Percentiles rank a stretch among this genome's conserved stretches.
Conservation (phyloP, 2,113 vertebrate genomes). For the Sceloporus undulatus region DNA sequence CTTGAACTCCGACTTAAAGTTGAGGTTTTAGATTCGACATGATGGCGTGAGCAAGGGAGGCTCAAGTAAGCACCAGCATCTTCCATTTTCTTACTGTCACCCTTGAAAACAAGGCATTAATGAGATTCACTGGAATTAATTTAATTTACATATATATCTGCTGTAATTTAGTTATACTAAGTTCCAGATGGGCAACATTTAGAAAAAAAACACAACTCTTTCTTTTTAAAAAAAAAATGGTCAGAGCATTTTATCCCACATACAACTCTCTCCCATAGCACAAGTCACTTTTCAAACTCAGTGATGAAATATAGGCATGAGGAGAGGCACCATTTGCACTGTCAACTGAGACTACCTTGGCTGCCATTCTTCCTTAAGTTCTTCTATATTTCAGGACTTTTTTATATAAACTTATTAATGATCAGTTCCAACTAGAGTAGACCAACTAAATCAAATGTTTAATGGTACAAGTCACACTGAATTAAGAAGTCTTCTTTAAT, state of each 20-base stretch:
- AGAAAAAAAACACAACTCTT: not conserved
- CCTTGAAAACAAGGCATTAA: conserved; percentile 78
- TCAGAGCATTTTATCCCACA: not conserved
- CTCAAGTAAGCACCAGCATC: conserved; percentile 88
- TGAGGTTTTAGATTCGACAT: conserved; percentile 81
- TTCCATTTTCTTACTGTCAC: conserved; percentile 98
- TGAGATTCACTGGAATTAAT: conserved; percentile 22
- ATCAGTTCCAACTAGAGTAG: too few species aligned
- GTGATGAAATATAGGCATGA: too few species aligned
- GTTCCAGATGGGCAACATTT: not conserved
- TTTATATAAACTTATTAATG: too few species aligned
- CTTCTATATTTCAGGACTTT: too few species aligned
- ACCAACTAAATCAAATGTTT: too few species aligned
- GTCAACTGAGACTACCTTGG: too few species aligned
- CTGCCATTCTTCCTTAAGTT: too few species aligned
- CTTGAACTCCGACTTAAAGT: conserved; percentile 85
- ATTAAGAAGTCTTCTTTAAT: too few species aligned
- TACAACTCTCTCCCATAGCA: not conserved
- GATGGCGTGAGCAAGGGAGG: conserved; percentile 84
- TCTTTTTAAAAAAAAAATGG: too few species aligned
- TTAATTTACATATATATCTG: not conserved
- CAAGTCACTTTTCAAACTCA: not conserved
- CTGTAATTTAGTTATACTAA: not conserved
- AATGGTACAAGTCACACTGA: too few species aligned
- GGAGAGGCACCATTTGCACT: too few species aligned